phyloP scores from a whole-genome alignment of 23 tunicate genomes.

The Pegea sp. region DNA sequence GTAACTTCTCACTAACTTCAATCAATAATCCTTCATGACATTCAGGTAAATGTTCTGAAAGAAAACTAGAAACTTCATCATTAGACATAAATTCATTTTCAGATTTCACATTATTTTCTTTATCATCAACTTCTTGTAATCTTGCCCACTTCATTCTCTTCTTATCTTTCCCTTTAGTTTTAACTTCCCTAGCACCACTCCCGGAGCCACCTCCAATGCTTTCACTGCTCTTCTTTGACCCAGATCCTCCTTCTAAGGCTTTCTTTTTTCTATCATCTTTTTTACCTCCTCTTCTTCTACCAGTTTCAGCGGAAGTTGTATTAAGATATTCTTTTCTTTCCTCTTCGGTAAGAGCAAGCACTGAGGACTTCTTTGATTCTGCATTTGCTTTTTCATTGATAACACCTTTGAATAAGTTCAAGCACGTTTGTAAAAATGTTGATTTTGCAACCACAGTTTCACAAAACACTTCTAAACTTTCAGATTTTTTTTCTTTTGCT shows the following conservation, averaged over 20 bases:
- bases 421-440: slow-evolving; percentile 25
- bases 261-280: slow-evolving; percentile 41
- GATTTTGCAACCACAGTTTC: slow-evolving; percentile 17
- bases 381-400: slow-evolving; percentile 37
- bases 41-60: slow-evolving; percentile 7
- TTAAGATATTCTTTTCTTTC: slow-evolving; percentile 23
- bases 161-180: slow-evolving; percentile 68
- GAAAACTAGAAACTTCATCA: slow-evolving; percentile 18
- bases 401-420: slow-evolving; percentile 16
- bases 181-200: slow-evolving; percentile 45
- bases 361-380: slow-evolving; percentile 47
- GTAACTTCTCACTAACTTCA: slow-evolving; percentile 16
- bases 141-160: slow-evolving; percentile 30
- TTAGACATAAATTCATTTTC: slow-evolving; percentile 21
- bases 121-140: not conserved
- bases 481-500: not conserved
- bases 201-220: slow-evolving; percentile 46
- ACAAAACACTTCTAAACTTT: slow-evolving; percentile 11
- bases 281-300: slow-evolving; percentile 13
- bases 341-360: slow-evolving; percentile 53
- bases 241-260: slow-evolving; percentile 28
- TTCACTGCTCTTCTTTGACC: slow-evolving; percentile 10
- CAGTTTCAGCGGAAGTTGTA: slow-evolving; percentile 4
- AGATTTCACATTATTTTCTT: not conserved
- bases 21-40: slow-evolving; percentile 27